These are phyloP conservation scores for Anastatus disparis DNA, from an alignment of 1,140 invertebrate genomes.

Conservation along the genomic window DNA sequence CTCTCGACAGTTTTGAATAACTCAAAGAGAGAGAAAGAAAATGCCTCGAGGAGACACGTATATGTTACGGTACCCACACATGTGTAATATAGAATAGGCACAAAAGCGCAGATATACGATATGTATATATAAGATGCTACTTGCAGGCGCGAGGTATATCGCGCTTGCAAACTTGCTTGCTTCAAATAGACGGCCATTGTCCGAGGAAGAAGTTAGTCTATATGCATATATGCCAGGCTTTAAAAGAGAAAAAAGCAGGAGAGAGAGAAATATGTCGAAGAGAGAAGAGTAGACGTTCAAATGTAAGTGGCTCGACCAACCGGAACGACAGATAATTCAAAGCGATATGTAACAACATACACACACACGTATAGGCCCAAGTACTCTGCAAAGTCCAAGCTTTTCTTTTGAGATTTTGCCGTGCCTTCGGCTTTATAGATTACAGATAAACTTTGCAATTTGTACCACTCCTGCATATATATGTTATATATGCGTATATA, in stretches of 20 bases:
- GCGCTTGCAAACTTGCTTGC: too few relatives aligned
- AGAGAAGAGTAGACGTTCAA: not conserved
- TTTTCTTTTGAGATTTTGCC: not conserved
- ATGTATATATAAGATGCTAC: conserved; percentile 4
- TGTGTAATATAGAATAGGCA: too few relatives aligned
- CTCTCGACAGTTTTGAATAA: too few relatives aligned
- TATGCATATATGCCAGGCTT: too few relatives aligned
- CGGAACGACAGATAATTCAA: conserved; percentile 32
- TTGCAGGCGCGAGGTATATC: conserved; percentile 6
- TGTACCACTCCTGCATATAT: conserved; percentile 30
- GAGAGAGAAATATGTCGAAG: not conserved
- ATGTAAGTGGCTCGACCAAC: conserved; percentile 10
- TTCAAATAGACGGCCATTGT: conserved; percentile 27
- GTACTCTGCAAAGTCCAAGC: not conserved
- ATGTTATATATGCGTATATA: too few relatives aligned
- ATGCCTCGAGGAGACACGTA: conserved; percentile 11
- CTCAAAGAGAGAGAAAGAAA: not conserved
- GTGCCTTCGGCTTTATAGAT: conserved; percentile 29
- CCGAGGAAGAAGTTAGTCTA: too few relatives aligned
- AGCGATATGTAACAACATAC: conserved; percentile 10
- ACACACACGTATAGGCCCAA: not conserved
- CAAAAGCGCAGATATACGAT: not conserved
- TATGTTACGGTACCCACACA: too few relatives aligned
- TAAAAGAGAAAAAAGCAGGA: too few relatives aligned
- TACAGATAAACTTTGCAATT: conserved; percentile 33